Conservation (phyloP, 2,888 invertebrate species). For the Terebella lapidaria region DNA sequence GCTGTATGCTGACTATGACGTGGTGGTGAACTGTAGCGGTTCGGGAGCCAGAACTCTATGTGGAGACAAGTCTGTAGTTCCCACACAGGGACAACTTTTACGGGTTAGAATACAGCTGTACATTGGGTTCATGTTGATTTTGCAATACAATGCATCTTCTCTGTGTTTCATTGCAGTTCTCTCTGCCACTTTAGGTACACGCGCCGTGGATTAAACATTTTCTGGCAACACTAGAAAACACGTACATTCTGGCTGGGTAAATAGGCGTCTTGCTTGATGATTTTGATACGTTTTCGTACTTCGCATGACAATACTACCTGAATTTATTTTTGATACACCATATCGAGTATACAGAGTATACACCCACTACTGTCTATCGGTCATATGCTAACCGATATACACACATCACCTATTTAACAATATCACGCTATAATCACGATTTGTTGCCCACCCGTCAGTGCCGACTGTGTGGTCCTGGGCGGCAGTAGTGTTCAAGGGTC, state of each 20-base stretch:
- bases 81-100: slow-evolving; percentile 2
- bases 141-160: neutral
- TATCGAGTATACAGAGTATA: no score
- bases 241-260: no score
- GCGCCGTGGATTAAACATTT: slow-evolving; percentile 7
- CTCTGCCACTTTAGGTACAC: neutral
- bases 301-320: no score
- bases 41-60: neutral
- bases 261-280: no score
- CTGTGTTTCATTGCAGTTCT: neutral
- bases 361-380: no score
- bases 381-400: no score
- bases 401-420: no score
- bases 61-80: neutral
- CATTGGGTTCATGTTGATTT: no score
- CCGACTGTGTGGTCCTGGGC: neutral
- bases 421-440: no score
- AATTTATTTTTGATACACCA: no score
- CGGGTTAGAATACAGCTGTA: no score
- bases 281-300: no score
- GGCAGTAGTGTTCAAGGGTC: neutral
- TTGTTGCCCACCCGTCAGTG: neutral
- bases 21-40: slow-evolving; percentile 6
- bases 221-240: neutral
- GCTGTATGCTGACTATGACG: neutral